These are phyloP conservation scores for Acanthisitta chloris DNA, from an alignment of 2,113 vertebrate genomes.

Conservation along the genomic window DNA sequence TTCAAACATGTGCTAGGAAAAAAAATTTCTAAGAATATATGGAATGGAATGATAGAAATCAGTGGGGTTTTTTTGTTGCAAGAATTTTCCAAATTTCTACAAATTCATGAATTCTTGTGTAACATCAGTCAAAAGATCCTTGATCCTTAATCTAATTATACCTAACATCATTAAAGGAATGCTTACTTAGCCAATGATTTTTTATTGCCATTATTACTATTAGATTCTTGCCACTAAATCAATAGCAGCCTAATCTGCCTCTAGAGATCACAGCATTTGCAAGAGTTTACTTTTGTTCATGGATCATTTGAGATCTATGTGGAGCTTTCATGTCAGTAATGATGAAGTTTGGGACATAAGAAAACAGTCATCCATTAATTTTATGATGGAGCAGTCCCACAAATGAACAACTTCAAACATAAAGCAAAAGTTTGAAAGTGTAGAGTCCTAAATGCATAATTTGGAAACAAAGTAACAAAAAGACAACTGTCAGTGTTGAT, in stretches of 20 bases:
- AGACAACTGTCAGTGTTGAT: neutral
- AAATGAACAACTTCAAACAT: neutral
- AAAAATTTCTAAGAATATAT: neutral
- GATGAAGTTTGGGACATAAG: neutral
- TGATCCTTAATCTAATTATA: neutral
- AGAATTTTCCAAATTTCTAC: neutral
- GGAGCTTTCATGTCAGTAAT: neutral
- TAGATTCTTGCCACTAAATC: neutral
- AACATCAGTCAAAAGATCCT: neutral
- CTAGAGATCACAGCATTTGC: neutral
- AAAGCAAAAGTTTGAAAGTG: neutral
- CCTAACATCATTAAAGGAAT: neutral
- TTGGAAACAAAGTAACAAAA: neutral
- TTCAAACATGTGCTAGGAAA: neutral
- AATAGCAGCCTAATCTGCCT: neutral
- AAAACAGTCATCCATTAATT: neutral
- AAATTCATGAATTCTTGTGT: neutral
- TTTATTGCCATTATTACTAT: neutral
- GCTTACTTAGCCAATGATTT: neutral
- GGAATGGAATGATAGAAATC: neutral
- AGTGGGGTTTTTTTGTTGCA: neutral
- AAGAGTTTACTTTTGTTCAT: neutral
- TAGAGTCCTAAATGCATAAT: neutral
- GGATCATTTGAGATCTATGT: neutral
- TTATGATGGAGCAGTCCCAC: neutral